Evolutionary conservation across 2,113 vertebrate species (phyloP), one percentile per base, ranked within the genome.

Genomic region (Sapayoa aenigma): DNA sequence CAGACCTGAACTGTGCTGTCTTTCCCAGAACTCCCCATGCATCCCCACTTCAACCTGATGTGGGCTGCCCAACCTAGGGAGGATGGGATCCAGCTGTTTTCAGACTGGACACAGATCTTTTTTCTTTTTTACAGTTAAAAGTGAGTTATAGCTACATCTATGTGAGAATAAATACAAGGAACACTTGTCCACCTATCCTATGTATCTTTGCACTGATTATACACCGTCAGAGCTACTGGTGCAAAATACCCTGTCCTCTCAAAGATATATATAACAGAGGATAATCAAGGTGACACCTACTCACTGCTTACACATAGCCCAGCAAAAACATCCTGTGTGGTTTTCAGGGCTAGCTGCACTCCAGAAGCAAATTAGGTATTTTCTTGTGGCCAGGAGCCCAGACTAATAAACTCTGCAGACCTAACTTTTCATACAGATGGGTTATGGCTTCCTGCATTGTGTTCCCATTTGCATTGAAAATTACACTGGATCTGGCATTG

Each of bases 381-480:
- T 95, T 90, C 47, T 84, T 62, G 62, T 93, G 90, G 85, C 88
- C 62, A 39, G 78, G 21, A 89, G 85, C 88, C 90, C 74, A 63
- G 88, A 62, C 85, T 87, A 87, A 93, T 69, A 87, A 87, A 78
- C 88, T 66, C 74, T 75, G 69, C 78, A 95, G 74, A 71, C 39
- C 74, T 77, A 74, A 62, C 78, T 93, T 87, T 92, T 73, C 56
- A 25, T 78, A 46, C 60, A 53, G 85, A 71, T 8, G 7, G 55
- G 66, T 84, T 84, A 85, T 59, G 55, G 78, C 69, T 96, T 96
- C 92, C 93, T 90, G 94, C 82, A 46, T 75, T 82, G 84, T 78
- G 60, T 84, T 94, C 74, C 84, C 84, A 87, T 94, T 94, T 93
- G 24, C 66, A 69, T 9, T 41, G 90, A 93, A 94, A 93, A 93